These are phyloP conservation scores for Hemitrygon akajei DNA, from an alignment of 2,797 vertebrate genomes.

Conservation along the genomic window DNA sequence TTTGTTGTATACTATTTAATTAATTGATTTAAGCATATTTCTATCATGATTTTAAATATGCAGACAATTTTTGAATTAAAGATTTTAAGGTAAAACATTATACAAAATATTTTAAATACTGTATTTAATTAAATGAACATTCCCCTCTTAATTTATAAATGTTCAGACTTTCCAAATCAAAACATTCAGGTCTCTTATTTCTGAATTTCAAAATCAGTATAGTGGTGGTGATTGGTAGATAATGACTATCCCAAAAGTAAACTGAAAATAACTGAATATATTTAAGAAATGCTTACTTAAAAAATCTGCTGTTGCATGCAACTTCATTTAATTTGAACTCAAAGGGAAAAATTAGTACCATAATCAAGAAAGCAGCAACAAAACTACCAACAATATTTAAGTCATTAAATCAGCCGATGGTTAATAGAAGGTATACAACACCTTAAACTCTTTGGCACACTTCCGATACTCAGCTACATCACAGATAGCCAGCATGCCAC, in stretches of 20 bases:
- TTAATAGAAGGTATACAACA: slow-evolving; percentile 44
- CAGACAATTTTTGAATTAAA: slow-evolving; percentile 13
- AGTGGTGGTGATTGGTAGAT: background rate
- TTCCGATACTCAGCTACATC: slow-evolving; percentile 95
- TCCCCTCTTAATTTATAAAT: background rate
- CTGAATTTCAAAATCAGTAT: background rate
- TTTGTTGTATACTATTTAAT: slow-evolving; percentile 28
- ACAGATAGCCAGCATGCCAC: slow-evolving; percentile 97
- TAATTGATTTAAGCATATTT: background rate
- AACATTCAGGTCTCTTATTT: background rate
- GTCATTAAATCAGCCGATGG: background rate
- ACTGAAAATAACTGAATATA: background rate
- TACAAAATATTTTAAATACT: background rate
- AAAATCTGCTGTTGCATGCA: background rate
- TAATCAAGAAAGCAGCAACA: background rate
- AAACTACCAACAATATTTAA: background rate
- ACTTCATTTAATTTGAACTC: slow-evolving; percentile 15
- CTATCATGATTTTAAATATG: background rate
- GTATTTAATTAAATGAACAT: background rate
- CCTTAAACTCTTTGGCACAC: slow-evolving; percentile 95
- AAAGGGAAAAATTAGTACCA: background rate
- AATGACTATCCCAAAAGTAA: background rate
- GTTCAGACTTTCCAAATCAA: background rate
- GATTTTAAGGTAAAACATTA: background rate
- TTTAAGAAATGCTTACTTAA: background rate